A percentile compares a stretch with the other conserved stretches of the same genome.
Conservation (phyloP, 1,140 invertebrate genomes). For the Panulirus ornatus region DNA sequence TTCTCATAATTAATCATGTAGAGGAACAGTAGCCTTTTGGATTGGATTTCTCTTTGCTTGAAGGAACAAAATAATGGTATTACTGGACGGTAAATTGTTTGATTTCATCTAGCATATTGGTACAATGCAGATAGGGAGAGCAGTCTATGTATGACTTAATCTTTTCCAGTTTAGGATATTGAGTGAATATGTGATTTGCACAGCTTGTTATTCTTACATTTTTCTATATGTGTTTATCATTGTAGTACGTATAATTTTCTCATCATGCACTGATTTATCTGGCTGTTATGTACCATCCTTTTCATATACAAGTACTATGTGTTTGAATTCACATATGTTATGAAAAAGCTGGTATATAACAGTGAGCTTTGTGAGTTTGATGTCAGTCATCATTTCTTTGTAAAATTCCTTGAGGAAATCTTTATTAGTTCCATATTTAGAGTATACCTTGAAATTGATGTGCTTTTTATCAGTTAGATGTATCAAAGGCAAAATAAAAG, state of each 20-base stretch:
- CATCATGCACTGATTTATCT: background rate
- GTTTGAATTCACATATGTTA: background rate
- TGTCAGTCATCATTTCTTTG: conserved; percentile 3
- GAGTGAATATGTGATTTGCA: background rate
- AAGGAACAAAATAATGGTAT: conserved; percentile 8
- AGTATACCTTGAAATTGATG: conserved; percentile 8
- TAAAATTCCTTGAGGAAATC: conserved; percentile 12
- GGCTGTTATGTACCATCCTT: conserved; percentile 3
- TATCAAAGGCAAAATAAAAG: background rate
- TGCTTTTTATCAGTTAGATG: conserved; percentile 4
- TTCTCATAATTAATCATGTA: conserved; percentile 18
- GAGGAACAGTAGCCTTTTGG: conserved; percentile 26
- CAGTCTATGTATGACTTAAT: conserved; percentile 20
- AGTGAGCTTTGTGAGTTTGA: conserved; percentile 4
- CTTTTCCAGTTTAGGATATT: background rate
- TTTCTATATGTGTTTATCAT: conserved; percentile 17
- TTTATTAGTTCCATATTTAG: conserved; percentile 17
- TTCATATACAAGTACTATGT: background rate
- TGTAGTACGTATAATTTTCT: background rate
- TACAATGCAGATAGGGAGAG: conserved; percentile 11
- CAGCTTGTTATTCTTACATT: background rate
- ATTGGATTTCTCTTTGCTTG: conserved; percentile 34
- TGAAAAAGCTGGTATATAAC: background rate
- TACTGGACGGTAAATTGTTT: background rate
- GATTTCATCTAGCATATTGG: background rate